These are phyloP conservation scores for Pelmatolapia mariae DNA, from an alignment of 2,113 vertebrate genomes.

Conservation along the genomic window DNA sequence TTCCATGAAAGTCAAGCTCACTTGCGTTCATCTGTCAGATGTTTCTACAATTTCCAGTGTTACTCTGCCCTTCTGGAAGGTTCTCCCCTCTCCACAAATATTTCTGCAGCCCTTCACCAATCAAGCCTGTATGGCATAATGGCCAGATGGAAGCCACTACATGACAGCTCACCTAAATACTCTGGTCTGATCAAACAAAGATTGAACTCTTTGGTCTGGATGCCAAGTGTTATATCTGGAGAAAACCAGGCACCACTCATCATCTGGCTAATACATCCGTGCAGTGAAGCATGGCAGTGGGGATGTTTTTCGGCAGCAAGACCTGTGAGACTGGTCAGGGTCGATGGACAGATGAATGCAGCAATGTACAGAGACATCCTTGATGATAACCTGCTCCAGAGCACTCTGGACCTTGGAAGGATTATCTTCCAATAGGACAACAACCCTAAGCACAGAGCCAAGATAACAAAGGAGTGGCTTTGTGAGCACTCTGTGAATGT, in stretches of 20 bases:
- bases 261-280: not conserved
- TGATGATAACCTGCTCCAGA: not conserved
- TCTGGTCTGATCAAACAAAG: not conserved
- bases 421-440: not conserved
- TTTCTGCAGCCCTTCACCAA: accelerated
- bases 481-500: not conserved
- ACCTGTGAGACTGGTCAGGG: not conserved
- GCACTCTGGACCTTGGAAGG: not conserved
- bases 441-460: not conserved
- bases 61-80: not conserved
- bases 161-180: not conserved
- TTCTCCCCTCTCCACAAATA: not conserved
- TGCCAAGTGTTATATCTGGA: not conserved
- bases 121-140: not conserved
- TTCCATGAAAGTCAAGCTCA: not conserved
- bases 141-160: not conserved
- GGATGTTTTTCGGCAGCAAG: not conserved
- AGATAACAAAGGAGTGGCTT: not conserved
- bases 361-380: not conserved
- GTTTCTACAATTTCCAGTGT: not conserved
- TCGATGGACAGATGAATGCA: not conserved
- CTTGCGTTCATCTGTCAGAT: not conserved
- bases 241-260: not conserved
- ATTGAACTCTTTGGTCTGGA: not conserved
- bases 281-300: not conserved